These are phyloP conservation scores for Mormyrus lacerda DNA, from an alignment of 2,113 vertebrate species.

Conservation along the genomic window DNA sequence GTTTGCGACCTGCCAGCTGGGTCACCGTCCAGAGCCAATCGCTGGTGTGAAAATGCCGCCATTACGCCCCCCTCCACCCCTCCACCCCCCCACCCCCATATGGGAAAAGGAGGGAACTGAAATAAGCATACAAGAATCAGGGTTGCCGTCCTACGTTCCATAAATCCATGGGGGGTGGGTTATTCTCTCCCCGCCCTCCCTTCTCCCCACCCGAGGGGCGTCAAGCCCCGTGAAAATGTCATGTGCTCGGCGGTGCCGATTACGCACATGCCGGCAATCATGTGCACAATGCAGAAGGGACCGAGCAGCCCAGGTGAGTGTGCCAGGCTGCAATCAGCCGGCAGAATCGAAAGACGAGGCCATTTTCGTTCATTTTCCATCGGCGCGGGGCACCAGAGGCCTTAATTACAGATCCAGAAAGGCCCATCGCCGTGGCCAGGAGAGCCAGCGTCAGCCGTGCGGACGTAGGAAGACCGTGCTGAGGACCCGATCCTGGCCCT, in stretches of 20 bases:
- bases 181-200: conserved; percentile 59
- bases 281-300: conserved; percentile 65
- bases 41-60: background rate
- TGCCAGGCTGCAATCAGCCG: conserved; percentile 74
- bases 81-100: background rate
- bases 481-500: background rate
- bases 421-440: conserved; percentile 62
- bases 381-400: conserved; percentile 70
- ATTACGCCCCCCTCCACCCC: background rate
- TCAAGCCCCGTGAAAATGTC: conserved; percentile 68
- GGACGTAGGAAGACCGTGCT: background rate
- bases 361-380: conserved; percentile 75
- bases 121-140: conserved; percentile 59
- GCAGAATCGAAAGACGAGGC: conserved; percentile 72
- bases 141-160: conserved; percentile 56
- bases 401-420: conserved; percentile 78
- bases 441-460: conserved; percentile 10
- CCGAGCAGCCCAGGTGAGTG: conserved; percentile 68
- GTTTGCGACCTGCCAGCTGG: background rate
- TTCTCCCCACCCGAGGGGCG: conserved; percentile 39
- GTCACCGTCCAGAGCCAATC: background rate
- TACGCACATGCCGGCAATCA: conserved; percentile 73
- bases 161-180: conserved; percentile 68
- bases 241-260: conserved; percentile 67
- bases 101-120: conserved; percentile 26